phyloP scores from a whole-genome alignment of 2,888 invertebrate genomes.

The Ophion costatus region DNA sequence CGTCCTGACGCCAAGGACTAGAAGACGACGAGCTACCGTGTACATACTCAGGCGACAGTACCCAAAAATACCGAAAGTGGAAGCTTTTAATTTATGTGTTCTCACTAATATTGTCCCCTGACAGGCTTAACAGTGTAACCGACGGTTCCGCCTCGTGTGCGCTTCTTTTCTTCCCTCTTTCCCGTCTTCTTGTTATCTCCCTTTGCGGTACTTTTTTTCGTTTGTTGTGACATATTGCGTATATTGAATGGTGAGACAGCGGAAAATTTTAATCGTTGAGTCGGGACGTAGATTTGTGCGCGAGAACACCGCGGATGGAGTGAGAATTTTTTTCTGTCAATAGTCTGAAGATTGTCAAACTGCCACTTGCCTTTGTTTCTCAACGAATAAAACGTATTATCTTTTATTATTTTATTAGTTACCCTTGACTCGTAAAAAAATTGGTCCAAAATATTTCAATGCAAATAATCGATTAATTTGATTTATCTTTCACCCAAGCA shows the following conservation, averaged over 20 bases:
- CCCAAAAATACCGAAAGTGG: not conserved
- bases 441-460: no score
- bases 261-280: constrained; percentile 34
- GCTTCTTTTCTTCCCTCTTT: constrained; percentile 41
- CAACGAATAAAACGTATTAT: no score
- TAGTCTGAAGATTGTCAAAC: constrained; percentile 34
- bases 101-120: constrained; percentile 64
- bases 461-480: no score
- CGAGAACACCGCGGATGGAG: not conserved
- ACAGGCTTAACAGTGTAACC: constrained; percentile 57
- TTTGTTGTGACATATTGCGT: constrained; percentile 51
- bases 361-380: constrained; percentile 16
- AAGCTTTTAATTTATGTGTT: not conserved
- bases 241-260: not conserved
- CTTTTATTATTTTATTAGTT: no score
- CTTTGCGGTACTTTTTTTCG: constrained; percentile 16
- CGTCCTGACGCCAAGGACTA: no score
- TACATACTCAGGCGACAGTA: not conserved
- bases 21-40: no score
- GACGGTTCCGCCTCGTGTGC: constrained; percentile 58
- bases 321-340: constrained; percentile 24
- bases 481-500: no score
- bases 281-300: constrained; percentile 37
- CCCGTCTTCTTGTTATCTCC: constrained; percentile 19
- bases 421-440: no score